Conservation (phyloP, 2,113 vertebrate genomes). For the Aspidoscelis tigris region DNA sequence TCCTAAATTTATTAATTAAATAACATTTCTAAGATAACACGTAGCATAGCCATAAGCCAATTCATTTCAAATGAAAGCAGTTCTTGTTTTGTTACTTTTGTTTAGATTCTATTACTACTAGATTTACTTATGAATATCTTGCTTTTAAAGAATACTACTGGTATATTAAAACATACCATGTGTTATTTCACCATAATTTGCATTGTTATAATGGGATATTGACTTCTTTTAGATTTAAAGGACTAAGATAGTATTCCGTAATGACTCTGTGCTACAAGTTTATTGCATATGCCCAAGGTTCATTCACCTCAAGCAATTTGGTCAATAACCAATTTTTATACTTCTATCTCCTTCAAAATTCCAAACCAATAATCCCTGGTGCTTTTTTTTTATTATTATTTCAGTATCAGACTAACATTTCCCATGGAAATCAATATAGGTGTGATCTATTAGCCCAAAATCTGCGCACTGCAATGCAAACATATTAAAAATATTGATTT, state of each 20-base stretch:
- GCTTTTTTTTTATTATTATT: constrained; percentile 81
- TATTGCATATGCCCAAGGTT: constrained; percentile 93
- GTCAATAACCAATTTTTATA: constrained; percentile 98
- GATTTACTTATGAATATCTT: constrained; percentile 77
- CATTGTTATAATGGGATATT: constrained; percentile 99
- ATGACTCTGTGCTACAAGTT: constrained; percentile 89
- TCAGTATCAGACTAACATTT: constrained; percentile 93
- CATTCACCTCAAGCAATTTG: constrained; percentile 88
- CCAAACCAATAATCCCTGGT: constrained; percentile 80
- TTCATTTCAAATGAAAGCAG: constrained; percentile 54
- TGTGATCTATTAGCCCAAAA: constrained; percentile 92
- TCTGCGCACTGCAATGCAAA: constrained; percentile 82
- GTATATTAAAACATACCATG: constrained; percentile 80
- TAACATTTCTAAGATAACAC: neutral
- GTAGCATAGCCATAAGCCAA: constrained; percentile 29
- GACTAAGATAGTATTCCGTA: constrained; percentile 85
- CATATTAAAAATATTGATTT: constrained; percentile 91
- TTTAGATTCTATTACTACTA: constrained; percentile 51
- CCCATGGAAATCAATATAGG: constrained; percentile 94
- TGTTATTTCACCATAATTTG: constrained; percentile 92
- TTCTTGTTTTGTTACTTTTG: constrained; percentile 20
- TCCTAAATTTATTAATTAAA: neutral
- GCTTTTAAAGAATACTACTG: constrained; percentile 76
- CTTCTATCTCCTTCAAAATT: constrained; percentile 88
- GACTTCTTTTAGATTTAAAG: constrained; percentile 91